Conservation (phyloP, 2,888 invertebrate species). For the Cosmia trapezina region DNA sequence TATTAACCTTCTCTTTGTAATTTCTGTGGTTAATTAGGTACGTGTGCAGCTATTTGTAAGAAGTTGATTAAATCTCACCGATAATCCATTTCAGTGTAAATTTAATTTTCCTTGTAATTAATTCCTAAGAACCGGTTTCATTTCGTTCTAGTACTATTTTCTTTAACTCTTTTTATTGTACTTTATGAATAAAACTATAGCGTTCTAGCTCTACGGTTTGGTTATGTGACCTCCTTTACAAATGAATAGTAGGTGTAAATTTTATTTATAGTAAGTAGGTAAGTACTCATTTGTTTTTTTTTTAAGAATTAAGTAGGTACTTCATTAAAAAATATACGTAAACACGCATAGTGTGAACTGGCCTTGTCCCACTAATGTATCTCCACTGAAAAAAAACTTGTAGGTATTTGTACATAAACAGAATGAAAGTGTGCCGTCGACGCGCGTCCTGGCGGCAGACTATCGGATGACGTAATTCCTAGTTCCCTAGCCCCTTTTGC, state of each 20-base stretch:
- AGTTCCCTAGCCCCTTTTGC: slow-evolving; percentile 6
- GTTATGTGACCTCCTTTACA: slow-evolving; percentile 13
- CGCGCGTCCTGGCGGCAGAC: background rate
- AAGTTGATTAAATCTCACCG: slow-evolving; percentile 23
- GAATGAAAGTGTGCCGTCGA: slow-evolving; percentile 22
- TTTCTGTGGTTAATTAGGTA: slow-evolving; percentile 4
- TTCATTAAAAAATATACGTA: background rate
- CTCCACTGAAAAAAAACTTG: slow-evolving; percentile 32
- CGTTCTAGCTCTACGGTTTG: background rate
- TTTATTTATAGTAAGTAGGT: no score
- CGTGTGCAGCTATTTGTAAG: background rate
- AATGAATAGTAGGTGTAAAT: background rate
- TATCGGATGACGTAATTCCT: slow-evolving; percentile 42
- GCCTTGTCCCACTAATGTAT: slow-evolving; percentile 41
- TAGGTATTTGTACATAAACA: background rate
- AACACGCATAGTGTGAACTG: slow-evolving; percentile 44
- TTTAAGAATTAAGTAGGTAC: slow-evolving; percentile 14
- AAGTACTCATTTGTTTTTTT: background rate
- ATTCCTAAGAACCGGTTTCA: slow-evolving; percentile 3
- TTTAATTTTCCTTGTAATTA: slow-evolving; percentile 23
- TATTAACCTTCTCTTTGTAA: slow-evolving; percentile 8
- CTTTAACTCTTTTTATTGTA: background rate
- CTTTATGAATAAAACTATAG: background rate
- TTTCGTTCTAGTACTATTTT: slow-evolving; percentile 2
- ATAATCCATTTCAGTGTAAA: slow-evolving; percentile 26